Conservation (phyloP, 2,113 vertebrate species). For the Lycocorax pyrrhopterus region DNA sequence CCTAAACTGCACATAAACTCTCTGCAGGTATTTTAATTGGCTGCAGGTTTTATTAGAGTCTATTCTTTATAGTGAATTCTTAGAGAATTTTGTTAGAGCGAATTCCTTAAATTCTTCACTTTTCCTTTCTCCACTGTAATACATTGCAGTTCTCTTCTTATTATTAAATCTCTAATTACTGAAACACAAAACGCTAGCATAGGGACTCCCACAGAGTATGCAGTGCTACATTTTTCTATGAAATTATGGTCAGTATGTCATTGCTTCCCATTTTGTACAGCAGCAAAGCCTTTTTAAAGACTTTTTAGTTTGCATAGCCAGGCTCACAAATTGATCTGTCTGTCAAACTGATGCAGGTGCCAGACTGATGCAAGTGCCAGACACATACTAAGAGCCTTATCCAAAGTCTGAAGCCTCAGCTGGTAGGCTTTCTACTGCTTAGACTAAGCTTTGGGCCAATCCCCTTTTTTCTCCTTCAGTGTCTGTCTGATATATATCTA, state of each 20-base stretch:
- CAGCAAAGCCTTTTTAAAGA: not conserved
- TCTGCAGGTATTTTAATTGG: not conserved
- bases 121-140: not conserved
- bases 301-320: constrained; percentile 16
- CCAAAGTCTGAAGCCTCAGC: constrained; percentile 21
- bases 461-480: not conserved
- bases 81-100: not conserved
- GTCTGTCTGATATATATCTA: not conserved
- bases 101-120: not conserved
- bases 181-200: not conserved
- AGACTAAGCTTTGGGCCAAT: not conserved
- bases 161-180: not conserved
- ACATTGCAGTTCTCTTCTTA: not conserved
- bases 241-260: not conserved
- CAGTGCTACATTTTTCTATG: not conserved
- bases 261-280: not conserved
- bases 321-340: constrained; percentile 47
- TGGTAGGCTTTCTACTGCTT: not conserved
- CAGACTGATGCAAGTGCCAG: constrained; percentile 39
- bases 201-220: not conserved
- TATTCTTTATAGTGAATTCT: not conserved
- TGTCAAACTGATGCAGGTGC: constrained; percentile 37
- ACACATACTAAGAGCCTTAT: constrained; percentile 5
- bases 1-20: not conserved
- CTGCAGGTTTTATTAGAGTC: not conserved